phyloP scores from a whole-genome alignment of 2,888 invertebrate species.

The Pristionchus entomophagus region DNA sequence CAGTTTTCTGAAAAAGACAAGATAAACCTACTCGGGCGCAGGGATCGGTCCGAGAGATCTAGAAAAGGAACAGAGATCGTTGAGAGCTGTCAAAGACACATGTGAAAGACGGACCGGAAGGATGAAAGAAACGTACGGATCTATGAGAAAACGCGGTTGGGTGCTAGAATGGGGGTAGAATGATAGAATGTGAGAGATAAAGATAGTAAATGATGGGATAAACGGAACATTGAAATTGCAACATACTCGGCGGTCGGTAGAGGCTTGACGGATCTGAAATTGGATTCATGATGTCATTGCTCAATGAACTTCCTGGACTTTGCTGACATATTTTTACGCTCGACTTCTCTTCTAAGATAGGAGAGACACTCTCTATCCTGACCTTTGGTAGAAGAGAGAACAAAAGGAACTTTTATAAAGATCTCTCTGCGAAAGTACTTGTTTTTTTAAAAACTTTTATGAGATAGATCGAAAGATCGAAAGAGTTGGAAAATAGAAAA shows the following conservation, averaged over 20 bases:
- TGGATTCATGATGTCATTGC: not conserved
- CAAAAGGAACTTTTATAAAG: not conserved
- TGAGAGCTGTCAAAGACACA: not conserved
- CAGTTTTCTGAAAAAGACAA: not conserved
- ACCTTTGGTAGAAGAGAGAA: not conserved
- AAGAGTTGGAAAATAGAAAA: not conserved
- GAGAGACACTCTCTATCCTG: not conserved
- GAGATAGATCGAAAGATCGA: not conserved
- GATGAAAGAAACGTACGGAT: slow-evolving; percentile 5
- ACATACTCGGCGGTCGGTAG: slow-evolving; percentile 26
- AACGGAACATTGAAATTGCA: not conserved
- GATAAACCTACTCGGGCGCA: slow-evolving; percentile 3
- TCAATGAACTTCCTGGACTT: not conserved
- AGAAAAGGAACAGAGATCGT: not conserved
- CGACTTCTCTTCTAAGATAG: slow-evolving; percentile 15
- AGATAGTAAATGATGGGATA: not conserved
- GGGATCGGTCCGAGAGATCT: slow-evolving; percentile 12
- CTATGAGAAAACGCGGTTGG: not conserved
- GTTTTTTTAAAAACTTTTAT: not conserved
- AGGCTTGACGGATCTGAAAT: slow-evolving; percentile 32
- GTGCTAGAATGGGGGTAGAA: not conserved
- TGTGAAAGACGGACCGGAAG: not conserved
- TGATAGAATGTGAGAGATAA: not conserved
- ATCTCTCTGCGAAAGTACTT: not conserved
- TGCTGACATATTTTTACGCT: slow-evolving; percentile 9